Conservation (phyloP, 2,797 vertebrate genomes). For the Melopsittacus undulatus region DNA sequence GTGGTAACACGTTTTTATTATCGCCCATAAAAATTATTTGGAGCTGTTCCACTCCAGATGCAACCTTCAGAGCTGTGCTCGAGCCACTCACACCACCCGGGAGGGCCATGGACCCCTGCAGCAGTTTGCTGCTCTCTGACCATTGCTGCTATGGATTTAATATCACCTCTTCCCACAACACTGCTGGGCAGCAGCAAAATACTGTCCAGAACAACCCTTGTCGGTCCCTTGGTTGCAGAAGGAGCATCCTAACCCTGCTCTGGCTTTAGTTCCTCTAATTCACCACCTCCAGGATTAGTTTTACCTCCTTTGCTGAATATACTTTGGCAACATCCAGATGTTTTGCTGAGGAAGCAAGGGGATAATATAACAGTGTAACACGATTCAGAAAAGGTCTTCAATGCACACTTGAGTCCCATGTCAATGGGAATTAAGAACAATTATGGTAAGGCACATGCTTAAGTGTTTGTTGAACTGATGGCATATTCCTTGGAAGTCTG, state of each 20-base stretch:
- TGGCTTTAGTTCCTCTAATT: not conserved
- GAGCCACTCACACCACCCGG: not conserved
- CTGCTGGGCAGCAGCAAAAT: not conserved
- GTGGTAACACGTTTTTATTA: conserved; percentile 64
- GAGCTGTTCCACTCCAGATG: conserved; percentile 46
- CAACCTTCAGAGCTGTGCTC: not conserved
- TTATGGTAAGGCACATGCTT: not conserved
- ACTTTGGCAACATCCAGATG: not conserved
- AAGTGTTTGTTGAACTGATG: not conserved
- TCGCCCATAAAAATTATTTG: conserved; percentile 62
- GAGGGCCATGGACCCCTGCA: not conserved
- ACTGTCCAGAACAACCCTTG: not conserved
- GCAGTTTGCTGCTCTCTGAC: not conserved
- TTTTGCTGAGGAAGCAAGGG: not conserved
- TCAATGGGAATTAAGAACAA: not conserved
- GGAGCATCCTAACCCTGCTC: not conserved
- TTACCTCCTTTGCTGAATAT: not conserved
- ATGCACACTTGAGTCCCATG: not conserved
- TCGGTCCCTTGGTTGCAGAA: not conserved
- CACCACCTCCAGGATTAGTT: not conserved
- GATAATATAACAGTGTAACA: not conserved
- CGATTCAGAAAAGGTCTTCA: not conserved
- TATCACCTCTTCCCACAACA: not conserved
- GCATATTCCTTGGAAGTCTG: not conserved
- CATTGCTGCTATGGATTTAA: not conserved